These are phyloP conservation scores for Cephus nigrinus DNA, from an alignment of 2,888 invertebrate species.

Conservation along the genomic window DNA sequence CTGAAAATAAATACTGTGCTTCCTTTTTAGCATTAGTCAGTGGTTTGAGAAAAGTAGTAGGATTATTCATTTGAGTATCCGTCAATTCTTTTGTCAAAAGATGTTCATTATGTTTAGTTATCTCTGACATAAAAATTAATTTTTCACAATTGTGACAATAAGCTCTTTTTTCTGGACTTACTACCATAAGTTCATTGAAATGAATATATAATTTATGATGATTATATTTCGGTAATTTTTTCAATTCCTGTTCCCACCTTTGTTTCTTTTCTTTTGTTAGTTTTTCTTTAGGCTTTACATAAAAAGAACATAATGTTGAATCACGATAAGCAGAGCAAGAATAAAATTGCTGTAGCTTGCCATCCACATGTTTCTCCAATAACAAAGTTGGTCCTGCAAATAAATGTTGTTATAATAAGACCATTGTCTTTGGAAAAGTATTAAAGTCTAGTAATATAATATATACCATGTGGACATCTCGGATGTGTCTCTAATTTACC, in stretches of 20 bases:
- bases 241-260: constrained; percentile 69
- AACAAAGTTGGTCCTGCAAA: constrained; percentile 74
- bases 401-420: constrained; percentile 16
- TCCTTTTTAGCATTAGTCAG: constrained; percentile 81
- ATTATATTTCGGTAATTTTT: constrained; percentile 67
- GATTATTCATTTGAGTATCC: constrained; percentile 72
- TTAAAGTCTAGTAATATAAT: constrained; percentile 1
- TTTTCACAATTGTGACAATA: constrained; percentile 76
- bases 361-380: constrained; percentile 69
- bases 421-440: not conserved
- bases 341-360: constrained; percentile 74
- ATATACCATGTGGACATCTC: constrained; percentile 76
- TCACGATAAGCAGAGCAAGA: constrained; percentile 88
- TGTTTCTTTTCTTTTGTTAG: constrained; percentile 59
- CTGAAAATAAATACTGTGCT: constrained; percentile 89
- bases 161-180: constrained; percentile 57
- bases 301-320: constrained; percentile 80
- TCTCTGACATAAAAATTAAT: constrained; percentile 65
- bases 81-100: constrained; percentile 68
- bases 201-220: constrained; percentile 69
- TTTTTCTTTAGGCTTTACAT: constrained; percentile 70
- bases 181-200: constrained; percentile 67
- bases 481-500: constrained; percentile 74
- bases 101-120: constrained; percentile 70
- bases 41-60: constrained; percentile 77